Evolutionary conservation across 2,113 vertebrate genomes (phyloP).

Genomic region (Caranx melampygus): DNA sequence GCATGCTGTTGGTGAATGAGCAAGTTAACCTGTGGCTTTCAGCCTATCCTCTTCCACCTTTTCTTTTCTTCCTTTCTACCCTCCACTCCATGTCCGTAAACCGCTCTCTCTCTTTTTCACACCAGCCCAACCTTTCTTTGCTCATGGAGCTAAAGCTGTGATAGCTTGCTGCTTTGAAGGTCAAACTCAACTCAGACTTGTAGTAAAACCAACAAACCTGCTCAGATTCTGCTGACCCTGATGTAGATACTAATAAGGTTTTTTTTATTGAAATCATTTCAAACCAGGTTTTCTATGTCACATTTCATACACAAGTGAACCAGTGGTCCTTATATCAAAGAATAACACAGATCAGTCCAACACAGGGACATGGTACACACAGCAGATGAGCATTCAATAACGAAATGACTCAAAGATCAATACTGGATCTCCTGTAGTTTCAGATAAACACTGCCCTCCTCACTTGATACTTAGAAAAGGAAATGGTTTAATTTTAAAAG

Average conservation of each 20-base stretch:
- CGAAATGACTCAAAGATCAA: slow-evolving; percentile 30
- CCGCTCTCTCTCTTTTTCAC: neutral
- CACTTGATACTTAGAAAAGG: neutral
- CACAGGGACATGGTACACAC: slow-evolving; percentile 7
- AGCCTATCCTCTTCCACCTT: slow-evolving; percentile 27
- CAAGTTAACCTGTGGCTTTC: slow-evolving; percentile 53
- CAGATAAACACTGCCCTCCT: neutral
- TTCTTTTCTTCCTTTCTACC: slow-evolving; percentile 14
- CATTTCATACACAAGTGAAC: slow-evolving; percentile 17
- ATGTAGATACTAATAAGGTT: slow-evolving; percentile 2
- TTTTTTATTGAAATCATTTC: slow-evolving; percentile 30
- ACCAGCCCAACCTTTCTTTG: neutral
- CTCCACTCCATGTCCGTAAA: slow-evolving; percentile 10
- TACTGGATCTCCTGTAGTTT: slow-evolving; percentile 29
- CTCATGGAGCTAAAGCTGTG: slow-evolving; percentile 23
- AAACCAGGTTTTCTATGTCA: slow-evolving; percentile 23
- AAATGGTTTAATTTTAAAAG: slow-evolving; percentile 56
- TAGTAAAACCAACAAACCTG: slow-evolving; percentile 11
- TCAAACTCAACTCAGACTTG: slow-evolving; percentile 3
- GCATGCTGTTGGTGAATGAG: slow-evolving; percentile 61
- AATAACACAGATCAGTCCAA: neutral
- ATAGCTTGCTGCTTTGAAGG: slow-evolving; percentile 23
- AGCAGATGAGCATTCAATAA: slow-evolving; percentile 4
- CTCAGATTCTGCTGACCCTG: neutral
- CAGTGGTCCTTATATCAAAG: neutral